Evolutionary conservation across 2,113 vertebrate species (phyloP), one percentile per base, ranked within the genome.

Genomic region (Numenius arquata): DNA sequence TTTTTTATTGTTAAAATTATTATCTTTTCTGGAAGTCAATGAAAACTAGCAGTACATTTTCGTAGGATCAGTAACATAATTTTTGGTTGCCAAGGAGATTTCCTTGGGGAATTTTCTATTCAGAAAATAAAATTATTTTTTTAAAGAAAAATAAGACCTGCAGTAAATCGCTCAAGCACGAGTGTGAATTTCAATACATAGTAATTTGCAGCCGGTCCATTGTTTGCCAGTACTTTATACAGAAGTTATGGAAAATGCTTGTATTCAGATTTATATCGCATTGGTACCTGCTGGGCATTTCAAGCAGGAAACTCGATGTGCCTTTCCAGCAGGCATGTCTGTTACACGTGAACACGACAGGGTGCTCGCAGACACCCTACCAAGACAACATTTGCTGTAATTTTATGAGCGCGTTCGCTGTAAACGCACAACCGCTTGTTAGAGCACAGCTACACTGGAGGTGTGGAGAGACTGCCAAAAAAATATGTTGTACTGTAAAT

Each of bases 81-180:
- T 85, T 77, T 87, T 55, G 36, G 62, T 94, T 94, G 32, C 71
- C 75, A 82, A 63, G 85, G 78, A 96, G 91, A 83, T 83, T 85
- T 82, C 63, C 48, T 66, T 15, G 1, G 55, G 63, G 41, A 74
- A 63, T 62, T 50, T 85, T 74, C 80, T 82, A 29, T 5, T 45
- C 56, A 75, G 86, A 63, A 87, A 91, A 67, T 43, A 86, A 94
- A 67, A 90, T 32, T 48, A 29, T 38, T 10, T 92, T 92, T 92
- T 52, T 19, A 41, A 84, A 63, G 45, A 62, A 62, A 81, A 61
- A 48, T 27, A 58, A 84, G 50, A 53, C 43, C 76, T 22, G 5
- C 15, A 58, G 40, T 29, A 50, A 94, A 70, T 45, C n/a, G 16
- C 85, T 66, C 19, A 25, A 22, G 36, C 23, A 30, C 6, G 2